Base-by-base conservation (phyloP, 2,888 invertebrate genomes). In the Hipparchia semele region DNA sequence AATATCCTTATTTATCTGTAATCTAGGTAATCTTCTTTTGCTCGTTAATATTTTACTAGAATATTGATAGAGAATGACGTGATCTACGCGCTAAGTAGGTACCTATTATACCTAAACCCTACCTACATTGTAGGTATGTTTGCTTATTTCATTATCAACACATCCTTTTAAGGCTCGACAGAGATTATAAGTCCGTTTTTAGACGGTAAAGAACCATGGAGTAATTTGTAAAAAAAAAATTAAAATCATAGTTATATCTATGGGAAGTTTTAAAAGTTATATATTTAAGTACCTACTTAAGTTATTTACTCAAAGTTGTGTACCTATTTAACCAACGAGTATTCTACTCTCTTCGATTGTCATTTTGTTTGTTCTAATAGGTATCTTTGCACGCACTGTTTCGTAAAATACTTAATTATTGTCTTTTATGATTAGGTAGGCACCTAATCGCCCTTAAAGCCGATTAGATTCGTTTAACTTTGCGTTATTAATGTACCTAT, bases 81-180 rank as follows among this genome's bases (percentile, higher is more conserved):
- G 39, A 60, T 56, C 23, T 56, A 56, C 13, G 23, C 7, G 13
- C 23, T 56, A 23, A 23, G 23, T 23, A 23, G 23, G 23, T 23
- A 7, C 8, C 13, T 13, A 8, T 8, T 56, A n/a, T 58, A 23
- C 23, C 23, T 23, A 4, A 33, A 1, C 33, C 33, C 33, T 60
- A 12, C 6, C 6, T 56, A 12, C 4, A 5, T 51, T n/a, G 9
- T 23, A 62, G 13, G 9, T n/a, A 8, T 46, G 46, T 62, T 62
- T 62, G 62, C 33, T 23, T 65, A 53, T 65, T 51, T 65, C 6
- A 53, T 53, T 65, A 23, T 53, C 53, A 62, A 46, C n/a, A 53
- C 12, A 23, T 33, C 53, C 65, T 53, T 65, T 12, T 9, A 62
- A 62, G 62, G 62, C 62, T 49, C 62, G 46, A 62, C 46, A n/a